Evolutionary conservation across 2,888 invertebrate species (phyloP), one percentile per base, ranked within the genome.

Genomic region (Parnassius mnemosyne): DNA sequence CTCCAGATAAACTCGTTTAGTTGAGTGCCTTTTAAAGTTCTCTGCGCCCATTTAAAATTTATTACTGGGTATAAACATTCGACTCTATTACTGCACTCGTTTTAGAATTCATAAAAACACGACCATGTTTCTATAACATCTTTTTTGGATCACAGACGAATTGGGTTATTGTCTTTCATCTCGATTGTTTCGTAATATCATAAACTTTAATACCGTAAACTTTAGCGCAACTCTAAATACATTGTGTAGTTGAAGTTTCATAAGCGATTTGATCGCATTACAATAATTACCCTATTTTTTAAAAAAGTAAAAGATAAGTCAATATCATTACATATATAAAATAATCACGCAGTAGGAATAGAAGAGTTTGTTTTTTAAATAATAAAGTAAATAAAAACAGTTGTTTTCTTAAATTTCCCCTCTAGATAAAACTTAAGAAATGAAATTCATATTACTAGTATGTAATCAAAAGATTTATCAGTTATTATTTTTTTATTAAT

Each of bases 161-260:
- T 71, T 69, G 72, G 67, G 81, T 82, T 83, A 80, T 80, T 82
- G 80, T 83, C 72, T 79, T 75, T 78, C 80, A 76, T 77, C 73
- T 75, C 75, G 81, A 79, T 80, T 80, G 80, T 84, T 84, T 80
- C 75, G 74, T 80, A 79, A 84, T 78, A 71, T 78, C 65, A 73
- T 80, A 16, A 16, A 16, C 16, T 16, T 16, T 16, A 16, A 1
- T 16, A 80, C 74, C 76, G 74, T 83, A 79, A 78, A 83, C 76
- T 75, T 74, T 74, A 76, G 72, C 68, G 80, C 75, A 79, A 81
- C 75, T 71, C 69, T 53, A 68, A 68, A 71, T 68, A 69, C 67
- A 67, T 68, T 65, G 72, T 67, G 65, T 73, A 76, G 78, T 78
- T 77, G 77, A 72, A 71, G 73, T 75, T 73, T 77, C 72, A 71